A percentile compares a stretch with the other conserved stretches of the same genome.
Conservation (phyloP, 2,888 invertebrate species). For the Tipula vernalis region DNA sequence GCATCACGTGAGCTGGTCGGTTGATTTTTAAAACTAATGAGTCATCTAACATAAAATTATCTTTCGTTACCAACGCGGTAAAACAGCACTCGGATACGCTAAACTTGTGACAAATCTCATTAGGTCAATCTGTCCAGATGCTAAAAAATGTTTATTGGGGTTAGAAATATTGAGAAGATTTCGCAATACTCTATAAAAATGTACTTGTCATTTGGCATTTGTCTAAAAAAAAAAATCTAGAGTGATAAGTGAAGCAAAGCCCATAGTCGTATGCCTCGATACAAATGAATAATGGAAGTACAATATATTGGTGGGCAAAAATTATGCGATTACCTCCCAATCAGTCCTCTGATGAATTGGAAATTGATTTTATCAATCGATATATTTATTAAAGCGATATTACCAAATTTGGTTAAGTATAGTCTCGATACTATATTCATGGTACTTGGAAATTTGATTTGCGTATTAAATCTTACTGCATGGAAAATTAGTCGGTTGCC, state of each 20-base stretch:
- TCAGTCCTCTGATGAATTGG: neutral
- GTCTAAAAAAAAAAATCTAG: neutral
- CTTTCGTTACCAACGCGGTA: too few relatives aligned
- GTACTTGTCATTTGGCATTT: neutral
- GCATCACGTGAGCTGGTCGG: too few relatives aligned
- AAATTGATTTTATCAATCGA: neutral
- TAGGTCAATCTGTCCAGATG: too few relatives aligned
- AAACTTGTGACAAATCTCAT: too few relatives aligned
- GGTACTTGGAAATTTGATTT: neutral
- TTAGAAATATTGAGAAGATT: neutral
- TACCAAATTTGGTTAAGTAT: neutral
- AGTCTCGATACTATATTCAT: neutral
- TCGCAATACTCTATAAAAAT: neutral
- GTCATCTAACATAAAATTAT: too few relatives aligned
- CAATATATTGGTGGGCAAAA: neutral
- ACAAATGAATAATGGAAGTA: neutral
- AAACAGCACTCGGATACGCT: too few relatives aligned
- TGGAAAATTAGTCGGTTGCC: neutral
- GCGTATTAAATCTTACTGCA: neutral
- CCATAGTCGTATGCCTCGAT: neutral
- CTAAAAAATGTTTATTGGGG: too few relatives aligned
- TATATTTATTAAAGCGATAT: neutral
- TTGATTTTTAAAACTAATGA: too few relatives aligned
- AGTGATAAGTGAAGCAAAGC: neutral
- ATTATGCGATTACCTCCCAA: neutral